Percentiles rank a stretch among this genome's conserved stretches.
Evolutionary conservation across 1,140 invertebrate genomes (phyloP).

Genomic region (Andrena cerasifolii): DNA sequence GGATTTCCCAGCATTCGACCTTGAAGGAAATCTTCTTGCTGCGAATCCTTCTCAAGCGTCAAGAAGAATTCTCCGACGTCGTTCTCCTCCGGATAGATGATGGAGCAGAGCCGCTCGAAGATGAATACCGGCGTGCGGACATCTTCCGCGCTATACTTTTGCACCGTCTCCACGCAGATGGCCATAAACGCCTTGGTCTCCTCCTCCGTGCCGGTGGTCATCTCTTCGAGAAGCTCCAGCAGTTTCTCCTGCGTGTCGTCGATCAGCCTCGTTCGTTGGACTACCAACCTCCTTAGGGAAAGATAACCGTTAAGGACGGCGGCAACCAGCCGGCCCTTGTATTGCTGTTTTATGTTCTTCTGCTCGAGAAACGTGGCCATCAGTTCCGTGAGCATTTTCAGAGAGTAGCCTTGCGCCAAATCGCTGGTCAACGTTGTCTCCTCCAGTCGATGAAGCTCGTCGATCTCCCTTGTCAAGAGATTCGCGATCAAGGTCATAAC

Average conservation of each 20-base stretch:
- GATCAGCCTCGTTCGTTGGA: constrained; percentile 96
- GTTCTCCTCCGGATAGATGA: constrained; percentile 98
- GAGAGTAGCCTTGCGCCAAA: constrained; percentile 94
- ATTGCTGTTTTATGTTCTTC: constrained; percentile 91
- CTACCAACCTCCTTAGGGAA: constrained; percentile 93
- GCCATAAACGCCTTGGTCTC: constrained; percentile 99
- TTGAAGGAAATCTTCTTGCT: constrained; percentile 98
- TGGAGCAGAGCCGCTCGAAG: constrained; percentile 98
- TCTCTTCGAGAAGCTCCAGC: constrained; percentile 96
- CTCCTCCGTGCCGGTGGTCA: constrained; percentile 97
- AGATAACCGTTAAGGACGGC: constrained; percentile 97
- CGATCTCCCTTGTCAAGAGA: constrained; percentile 93
- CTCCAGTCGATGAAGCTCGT: constrained; percentile 92
- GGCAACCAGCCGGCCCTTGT: constrained; percentile 94
- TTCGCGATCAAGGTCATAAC: constrained; percentile 93
- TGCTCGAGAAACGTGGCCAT: constrained; percentile 93
- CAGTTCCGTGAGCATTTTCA: constrained; percentile 94
- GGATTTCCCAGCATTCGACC: constrained; percentile 99
- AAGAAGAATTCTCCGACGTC: constrained; percentile 98
- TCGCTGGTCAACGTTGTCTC: constrained; percentile 96
- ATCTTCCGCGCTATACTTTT: constrained; percentile 96
- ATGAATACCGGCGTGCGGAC: constrained; percentile 98
- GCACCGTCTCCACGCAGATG: constrained; percentile 97
- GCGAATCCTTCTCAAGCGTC: constrained; percentile 98
- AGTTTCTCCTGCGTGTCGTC: constrained; percentile 98